Conservation (phyloP, 1,140 invertebrate genomes). For the Nylanderia fulva region DNA sequence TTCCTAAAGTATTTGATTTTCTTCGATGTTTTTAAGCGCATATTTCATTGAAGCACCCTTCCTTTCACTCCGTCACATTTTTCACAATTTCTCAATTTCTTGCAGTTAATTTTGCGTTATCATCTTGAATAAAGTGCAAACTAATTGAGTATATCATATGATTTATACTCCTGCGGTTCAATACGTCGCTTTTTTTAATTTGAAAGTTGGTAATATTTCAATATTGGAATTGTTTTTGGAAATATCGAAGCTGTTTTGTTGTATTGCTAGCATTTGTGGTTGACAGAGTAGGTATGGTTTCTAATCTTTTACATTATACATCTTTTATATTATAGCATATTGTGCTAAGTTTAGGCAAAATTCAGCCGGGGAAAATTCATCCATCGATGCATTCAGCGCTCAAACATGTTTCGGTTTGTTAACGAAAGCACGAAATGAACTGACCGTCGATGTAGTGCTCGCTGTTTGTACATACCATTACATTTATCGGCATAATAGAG, state of each 20-base stretch:
- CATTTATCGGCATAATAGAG: slow-evolving; percentile 57
- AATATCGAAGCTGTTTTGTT: not conserved
- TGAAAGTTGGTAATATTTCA: not conserved
- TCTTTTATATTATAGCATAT: not conserved
- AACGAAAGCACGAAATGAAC: slow-evolving; percentile 60
- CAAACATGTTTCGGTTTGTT: slow-evolving; percentile 60
- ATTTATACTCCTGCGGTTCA: not conserved
- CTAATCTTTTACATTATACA: too few species aligned
- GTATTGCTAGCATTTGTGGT: not conserved
- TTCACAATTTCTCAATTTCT: not conserved
- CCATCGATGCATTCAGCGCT: not conserved
- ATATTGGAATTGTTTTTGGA: not conserved
- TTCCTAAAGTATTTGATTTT: slow-evolving; percentile 21
- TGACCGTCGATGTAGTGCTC: slow-evolving; percentile 34
- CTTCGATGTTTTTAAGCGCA: slow-evolving; percentile 12
- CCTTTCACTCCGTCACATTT: too few species aligned
- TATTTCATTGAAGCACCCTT: slow-evolving; percentile 25
- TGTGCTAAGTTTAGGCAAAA: not conserved
- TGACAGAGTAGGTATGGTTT: not conserved
- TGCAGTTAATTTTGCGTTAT: not conserved
- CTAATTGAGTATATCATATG: not conserved
- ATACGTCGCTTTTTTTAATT: not conserved
- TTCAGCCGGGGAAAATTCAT: slow-evolving; percentile 29
- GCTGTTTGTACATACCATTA: slow-evolving; percentile 41
- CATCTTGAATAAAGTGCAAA: not conserved